Percentiles rank a stretch among this genome's conserved stretches.
phyloP scores from a whole-genome alignment of 2,888 invertebrate species.

The Anthophora plumipes region DNA sequence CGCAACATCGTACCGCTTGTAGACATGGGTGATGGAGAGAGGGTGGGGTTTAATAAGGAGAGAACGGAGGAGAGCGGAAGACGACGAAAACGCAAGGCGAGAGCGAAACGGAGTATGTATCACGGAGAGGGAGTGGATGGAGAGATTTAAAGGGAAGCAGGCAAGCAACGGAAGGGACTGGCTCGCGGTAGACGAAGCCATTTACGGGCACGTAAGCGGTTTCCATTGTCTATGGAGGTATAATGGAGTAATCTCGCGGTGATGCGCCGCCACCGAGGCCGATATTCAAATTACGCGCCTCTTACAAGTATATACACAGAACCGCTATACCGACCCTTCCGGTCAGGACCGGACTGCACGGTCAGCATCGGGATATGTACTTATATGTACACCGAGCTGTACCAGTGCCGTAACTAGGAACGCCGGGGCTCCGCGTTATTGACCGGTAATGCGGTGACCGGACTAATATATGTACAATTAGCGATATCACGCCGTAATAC shows the following conservation, averaged over 20 bases:
- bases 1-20: constrained; percentile 5
- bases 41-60: constrained; percentile 42
- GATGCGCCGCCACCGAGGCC: constrained; percentile 81
- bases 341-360: constrained; percentile 48
- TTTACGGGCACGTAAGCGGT: constrained; percentile 83
- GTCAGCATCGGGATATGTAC: constrained; percentile 31
- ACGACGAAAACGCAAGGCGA: neutral
- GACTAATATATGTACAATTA: constrained; percentile 57
- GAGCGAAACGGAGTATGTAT: constrained; percentile 19
- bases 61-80: constrained; percentile 6
- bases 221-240: constrained; percentile 83
- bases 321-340: constrained; percentile 67
- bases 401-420: constrained; percentile 40
- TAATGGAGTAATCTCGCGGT: constrained; percentile 85
- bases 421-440: constrained; percentile 32
- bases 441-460: constrained; percentile 55
- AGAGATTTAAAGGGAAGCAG: constrained; percentile 49
- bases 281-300: constrained; percentile 81
- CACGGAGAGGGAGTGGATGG: constrained; percentile 27
- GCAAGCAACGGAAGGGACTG: constrained; percentile 60
- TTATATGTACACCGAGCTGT: neutral
- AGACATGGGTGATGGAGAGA: neutral
- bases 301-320: constrained; percentile 65
- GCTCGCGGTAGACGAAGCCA: constrained; percentile 80
- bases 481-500: constrained; percentile 53